Conservation (phyloP, 2,797 vertebrate species). For the Ambastaia sidthimunki region DNA sequence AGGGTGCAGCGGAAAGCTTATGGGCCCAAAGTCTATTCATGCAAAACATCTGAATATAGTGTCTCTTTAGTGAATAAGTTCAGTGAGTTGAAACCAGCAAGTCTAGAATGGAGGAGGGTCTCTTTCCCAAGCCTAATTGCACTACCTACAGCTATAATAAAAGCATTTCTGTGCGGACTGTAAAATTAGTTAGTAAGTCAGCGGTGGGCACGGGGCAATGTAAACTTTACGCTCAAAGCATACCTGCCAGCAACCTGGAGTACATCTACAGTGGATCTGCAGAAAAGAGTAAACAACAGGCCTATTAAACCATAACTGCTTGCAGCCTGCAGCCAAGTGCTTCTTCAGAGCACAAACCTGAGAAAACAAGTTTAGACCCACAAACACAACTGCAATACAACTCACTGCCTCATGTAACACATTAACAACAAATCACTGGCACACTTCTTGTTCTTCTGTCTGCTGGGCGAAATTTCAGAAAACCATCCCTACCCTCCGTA, state of each 20-base stretch:
- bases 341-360: slow-evolving; percentile 67
- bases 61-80: slow-evolving; percentile 35
- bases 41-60: slow-evolving; percentile 5
- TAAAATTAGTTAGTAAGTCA: slow-evolving; percentile 67
- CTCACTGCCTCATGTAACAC: slow-evolving; percentile 10
- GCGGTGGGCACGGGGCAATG: slow-evolving; percentile 64
- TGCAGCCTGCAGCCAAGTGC: slow-evolving; percentile 65
- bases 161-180: slow-evolving; percentile 53
- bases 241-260: slow-evolving; percentile 62
- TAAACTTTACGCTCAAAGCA: slow-evolving; percentile 66
- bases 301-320: slow-evolving; percentile 74
- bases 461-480: neutral
- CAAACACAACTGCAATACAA: slow-evolving; percentile 50
- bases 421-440: slow-evolving; percentile 29
- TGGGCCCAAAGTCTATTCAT: slow-evolving; percentile 37
- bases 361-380: slow-evolving; percentile 57
- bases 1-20: slow-evolving; percentile 37
- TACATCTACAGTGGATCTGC: slow-evolving; percentile 61
- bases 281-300: slow-evolving; percentile 74
- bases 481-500: slow-evolving; percentile 1
- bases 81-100: slow-evolving; percentile 25
- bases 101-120: slow-evolving; percentile 48
- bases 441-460: slow-evolving; percentile 15
- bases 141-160: slow-evolving; percentile 67
- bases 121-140: slow-evolving; percentile 60